A percentile compares a stretch with the other conserved stretches of the same genome.
Evolutionary conservation across 2,888 invertebrate genomes (phyloP).

Genomic region (Cremastobaeus sp.): DNA sequence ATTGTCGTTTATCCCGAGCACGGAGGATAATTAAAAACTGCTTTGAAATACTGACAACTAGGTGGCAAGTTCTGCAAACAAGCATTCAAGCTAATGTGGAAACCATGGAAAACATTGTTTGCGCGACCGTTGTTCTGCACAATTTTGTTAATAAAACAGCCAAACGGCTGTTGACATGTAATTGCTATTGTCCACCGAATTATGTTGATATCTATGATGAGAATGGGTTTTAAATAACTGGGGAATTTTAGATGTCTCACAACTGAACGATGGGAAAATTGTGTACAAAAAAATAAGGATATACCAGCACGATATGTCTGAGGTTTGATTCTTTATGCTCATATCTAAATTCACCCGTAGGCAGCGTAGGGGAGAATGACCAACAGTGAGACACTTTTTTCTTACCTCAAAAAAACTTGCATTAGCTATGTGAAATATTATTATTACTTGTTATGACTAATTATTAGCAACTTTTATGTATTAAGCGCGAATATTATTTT

Average conservation of each 20-base stretch:
- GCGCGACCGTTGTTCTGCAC: constrained; percentile 1
- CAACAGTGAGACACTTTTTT: too few relatives aligned
- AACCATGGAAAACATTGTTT: constrained; percentile 10
- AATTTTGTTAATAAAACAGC: not conserved
- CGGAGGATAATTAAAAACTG: constrained; percentile 35
- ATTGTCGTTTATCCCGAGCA: constrained; percentile 42
- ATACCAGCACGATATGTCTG: not conserved
- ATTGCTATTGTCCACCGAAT: not conserved
- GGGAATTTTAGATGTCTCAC: not conserved
- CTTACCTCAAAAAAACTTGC: too few relatives aligned
- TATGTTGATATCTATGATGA: not conserved
- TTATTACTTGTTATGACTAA: too few relatives aligned
- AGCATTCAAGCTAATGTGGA: constrained; percentile 7
- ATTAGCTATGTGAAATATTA: too few relatives aligned
- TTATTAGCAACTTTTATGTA: too few relatives aligned
- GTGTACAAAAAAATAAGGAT: not conserved
- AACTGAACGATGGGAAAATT: not conserved
- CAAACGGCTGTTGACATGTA: not conserved
- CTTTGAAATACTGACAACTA: constrained; percentile 27
- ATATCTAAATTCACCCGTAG: too few relatives aligned
- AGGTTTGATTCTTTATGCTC: too few relatives aligned
- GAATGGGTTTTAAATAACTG: not conserved
- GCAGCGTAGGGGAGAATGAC: too few relatives aligned
- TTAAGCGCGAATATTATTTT: too few relatives aligned
- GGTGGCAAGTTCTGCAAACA: constrained; percentile 20